Conservation (phyloP, 2,113 vertebrate species). For the Silurus glanis region DNA sequence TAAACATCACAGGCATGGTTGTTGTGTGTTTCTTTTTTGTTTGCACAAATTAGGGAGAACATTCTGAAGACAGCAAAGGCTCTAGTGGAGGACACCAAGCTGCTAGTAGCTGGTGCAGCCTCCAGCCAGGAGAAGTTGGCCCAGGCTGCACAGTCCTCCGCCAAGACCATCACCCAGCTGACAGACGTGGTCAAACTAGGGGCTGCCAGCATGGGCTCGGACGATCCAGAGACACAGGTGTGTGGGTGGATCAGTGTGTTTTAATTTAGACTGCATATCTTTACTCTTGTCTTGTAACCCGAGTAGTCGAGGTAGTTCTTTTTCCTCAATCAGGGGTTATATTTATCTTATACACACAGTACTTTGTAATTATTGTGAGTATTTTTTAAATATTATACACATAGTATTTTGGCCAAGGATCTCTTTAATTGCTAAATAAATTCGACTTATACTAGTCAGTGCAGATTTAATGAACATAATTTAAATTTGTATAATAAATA, state of each 20-base stretch:
- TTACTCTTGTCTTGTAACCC: neutral
- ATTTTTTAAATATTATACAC: too few species aligned
- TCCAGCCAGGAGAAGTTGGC: conserved; percentile 95
- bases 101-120: conserved; percentile 92
- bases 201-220: conserved; percentile 91
- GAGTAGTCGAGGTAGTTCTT: neutral
- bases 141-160: conserved; percentile 94
- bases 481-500: neutral
- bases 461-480: neutral
- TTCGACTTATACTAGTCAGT: neutral
- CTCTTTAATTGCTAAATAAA: neutral
- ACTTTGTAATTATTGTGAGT: too few species aligned
- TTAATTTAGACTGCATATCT: neutral
- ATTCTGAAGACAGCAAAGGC: conserved; percentile 98
- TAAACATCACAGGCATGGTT: neutral
- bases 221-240: conserved; percentile 97
- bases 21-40: conserved; percentile 26
- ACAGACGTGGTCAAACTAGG: conserved; percentile 96
- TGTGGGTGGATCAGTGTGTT: conserved; percentile 62
- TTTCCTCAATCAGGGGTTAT: neutral
- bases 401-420: neutral
- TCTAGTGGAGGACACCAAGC: conserved; percentile 95
- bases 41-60: conserved; percentile 81
- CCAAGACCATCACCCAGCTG: conserved; percentile 94
- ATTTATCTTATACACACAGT: too few species aligned